Evolutionary conservation across 2,888 invertebrate genomes (phyloP).

Genomic region (Eupithecia inturbata): DNA sequence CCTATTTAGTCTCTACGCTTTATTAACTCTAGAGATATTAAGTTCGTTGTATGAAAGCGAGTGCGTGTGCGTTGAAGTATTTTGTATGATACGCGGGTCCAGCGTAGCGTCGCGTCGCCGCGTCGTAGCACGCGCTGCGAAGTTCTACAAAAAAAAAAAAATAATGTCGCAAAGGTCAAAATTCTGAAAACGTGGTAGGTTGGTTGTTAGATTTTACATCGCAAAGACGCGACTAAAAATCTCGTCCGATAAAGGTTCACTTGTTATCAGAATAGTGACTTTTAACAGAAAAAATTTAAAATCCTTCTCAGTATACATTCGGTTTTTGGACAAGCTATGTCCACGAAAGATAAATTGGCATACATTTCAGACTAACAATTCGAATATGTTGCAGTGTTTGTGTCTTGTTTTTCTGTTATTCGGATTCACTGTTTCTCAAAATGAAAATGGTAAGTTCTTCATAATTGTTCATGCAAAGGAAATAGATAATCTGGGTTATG

Average conservation of each 20-base stretch:
- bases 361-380: slow-evolving; percentile 14
- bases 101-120: too few species aligned
- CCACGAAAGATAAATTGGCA: neutral
- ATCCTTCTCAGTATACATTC: slow-evolving; percentile 18
- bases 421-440: slow-evolving; percentile 33
- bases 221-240: neutral
- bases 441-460: slow-evolving; percentile 27
- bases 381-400: slow-evolving; percentile 15
- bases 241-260: neutral
- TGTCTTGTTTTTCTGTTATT: slow-evolving; percentile 28
- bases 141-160: neutral
- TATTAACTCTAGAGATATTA: neutral
- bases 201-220: neutral
- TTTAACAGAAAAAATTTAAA: slow-evolving; percentile 12
- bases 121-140: neutral
- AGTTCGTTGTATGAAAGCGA: neutral
- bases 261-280: slow-evolving; percentile 3
- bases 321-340: neutral
- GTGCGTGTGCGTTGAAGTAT: neutral
- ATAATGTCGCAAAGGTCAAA: neutral
- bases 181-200: too few species aligned
- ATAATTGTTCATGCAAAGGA: too few species aligned
- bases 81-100: neutral
- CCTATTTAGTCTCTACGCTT: neutral
- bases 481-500: neutral